Evolutionary conservation across 2,113 vertebrate species (phyloP).

Genomic region (Irena cyanogastra): DNA sequence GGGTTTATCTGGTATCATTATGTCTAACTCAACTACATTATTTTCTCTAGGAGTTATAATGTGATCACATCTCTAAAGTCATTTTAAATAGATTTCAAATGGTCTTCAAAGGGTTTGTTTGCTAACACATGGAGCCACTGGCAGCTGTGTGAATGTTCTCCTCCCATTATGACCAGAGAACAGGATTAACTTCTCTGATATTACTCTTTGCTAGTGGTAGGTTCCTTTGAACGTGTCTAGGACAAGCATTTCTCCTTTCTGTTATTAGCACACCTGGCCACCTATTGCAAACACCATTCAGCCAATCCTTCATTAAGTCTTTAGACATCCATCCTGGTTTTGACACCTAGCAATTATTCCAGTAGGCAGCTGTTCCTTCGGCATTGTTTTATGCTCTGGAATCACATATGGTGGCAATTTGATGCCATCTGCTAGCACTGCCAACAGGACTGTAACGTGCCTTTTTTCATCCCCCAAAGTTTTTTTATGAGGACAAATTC

Average conservation of each 20-base stretch:
- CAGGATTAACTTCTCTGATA: not conserved
- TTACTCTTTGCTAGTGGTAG: not conserved
- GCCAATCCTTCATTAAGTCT: conserved; percentile 39
- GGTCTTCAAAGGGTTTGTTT: not conserved
- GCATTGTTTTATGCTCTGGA: not conserved
- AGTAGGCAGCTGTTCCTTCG: conserved; percentile 45
- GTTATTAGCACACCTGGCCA: not conserved
- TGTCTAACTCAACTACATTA: not conserved
- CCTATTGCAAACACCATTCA: not conserved
- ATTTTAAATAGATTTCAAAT: not conserved
- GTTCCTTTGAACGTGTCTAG: not conserved
- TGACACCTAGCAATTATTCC: conserved; percentile 54
- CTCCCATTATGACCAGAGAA: not conserved
- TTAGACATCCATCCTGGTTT: conserved; percentile 36
- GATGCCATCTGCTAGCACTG: conserved; percentile 35
- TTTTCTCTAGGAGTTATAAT: not conserved
- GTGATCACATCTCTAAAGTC: not conserved
- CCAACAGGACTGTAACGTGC: not conserved
- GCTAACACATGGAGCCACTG: not conserved
- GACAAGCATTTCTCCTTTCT: not conserved
- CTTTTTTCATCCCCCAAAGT: conserved; percentile 4
- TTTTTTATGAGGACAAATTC: not conserved
- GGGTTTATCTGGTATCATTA: not conserved
- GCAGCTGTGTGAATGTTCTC: not conserved
- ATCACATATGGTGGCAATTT: conserved; percentile 54